A percentile compares a stretch with the other conserved stretches of the same genome.
Conservation (phyloP, 1,140 invertebrate species). For the Tetramorium parvispinum region DNA sequence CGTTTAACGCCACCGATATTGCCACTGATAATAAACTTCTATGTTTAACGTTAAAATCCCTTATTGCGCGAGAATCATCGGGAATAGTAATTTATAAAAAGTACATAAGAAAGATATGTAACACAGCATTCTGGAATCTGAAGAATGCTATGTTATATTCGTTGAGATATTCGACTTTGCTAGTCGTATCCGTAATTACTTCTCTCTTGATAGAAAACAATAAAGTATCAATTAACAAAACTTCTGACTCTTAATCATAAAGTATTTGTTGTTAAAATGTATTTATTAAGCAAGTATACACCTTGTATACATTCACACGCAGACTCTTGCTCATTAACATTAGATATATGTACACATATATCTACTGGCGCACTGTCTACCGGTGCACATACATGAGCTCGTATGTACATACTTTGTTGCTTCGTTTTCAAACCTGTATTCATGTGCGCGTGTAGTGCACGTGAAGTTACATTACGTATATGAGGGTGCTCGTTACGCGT, state of each 20-base stretch:
- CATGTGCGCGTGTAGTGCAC: background rate
- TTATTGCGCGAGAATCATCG: background rate
- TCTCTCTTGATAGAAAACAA: background rate
- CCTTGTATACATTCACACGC: background rate
- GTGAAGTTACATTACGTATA: slow-evolving; percentile 23
- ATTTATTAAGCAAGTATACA: background rate
- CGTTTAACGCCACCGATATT: background rate
- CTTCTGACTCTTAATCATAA: background rate
- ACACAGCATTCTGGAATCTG: background rate
- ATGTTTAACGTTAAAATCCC: background rate
- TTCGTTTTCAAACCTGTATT: background rate
- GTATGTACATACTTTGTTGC: background rate
- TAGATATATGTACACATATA: background rate
- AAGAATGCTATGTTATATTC: background rate
- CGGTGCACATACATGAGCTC: no score
- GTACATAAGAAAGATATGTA: no score
- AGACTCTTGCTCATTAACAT: background rate
- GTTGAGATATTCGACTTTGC: background rate
- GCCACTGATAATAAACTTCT: background rate
- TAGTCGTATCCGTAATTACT: background rate
- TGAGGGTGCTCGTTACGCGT: slow-evolving; percentile 16
- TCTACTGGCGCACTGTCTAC: background rate
- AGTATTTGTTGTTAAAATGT: background rate
- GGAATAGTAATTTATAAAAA: background rate
- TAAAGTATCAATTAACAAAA: background rate